Evolutionary conservation across 2,888 invertebrate genomes (phyloP), one percentile per base, ranked within the genome.

Genomic region (Salpingus planirostris): DNA sequence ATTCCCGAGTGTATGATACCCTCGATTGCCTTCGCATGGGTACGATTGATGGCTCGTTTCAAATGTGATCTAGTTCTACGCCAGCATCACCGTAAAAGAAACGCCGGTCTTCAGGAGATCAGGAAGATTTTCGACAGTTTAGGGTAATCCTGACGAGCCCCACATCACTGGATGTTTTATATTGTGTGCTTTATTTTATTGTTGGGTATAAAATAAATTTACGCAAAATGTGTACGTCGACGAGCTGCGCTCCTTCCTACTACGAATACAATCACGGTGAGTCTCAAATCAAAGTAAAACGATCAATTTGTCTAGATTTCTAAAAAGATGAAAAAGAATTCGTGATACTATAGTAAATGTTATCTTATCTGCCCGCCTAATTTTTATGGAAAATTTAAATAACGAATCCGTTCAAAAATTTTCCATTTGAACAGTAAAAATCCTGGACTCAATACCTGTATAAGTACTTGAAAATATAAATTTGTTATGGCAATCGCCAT

Each of bases 181-280:
- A n/a, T n/a, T n/a, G 14, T 12, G 25, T 25, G 18, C 18, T 26
- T 34, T 34, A 31, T 38, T 36, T 37, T 29, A 25, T 13, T 10
- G 18, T n/a, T n/a, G n/a, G n/a, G n/a, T n/a, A 18, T 6, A 4
- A 11, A 5, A 10, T 29, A 11, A 29, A 11, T 21, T 11, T 21
- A 11, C 22, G 15, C 13, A 18, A 18, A 7, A 46, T 46, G 46
- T 46, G 46, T 33, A 36, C 42, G 3, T 36, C 41, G 13, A 36
- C 31, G n/a, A 39, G 38, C 25, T 46, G 46, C 27, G 33, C 41
- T 2, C 41, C 42, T 3, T 39, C 43, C 1, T 44, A 38, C 30
- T 40, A 41, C 25, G 46, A 44, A 31, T 44, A 44, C 24, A 40
- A 33, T 21, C 41, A 33, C 29, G 46, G 46, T 46, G 33, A 40